A percentile compares a stretch with the other conserved stretches of the same genome.
phyloP scores from a whole-genome alignment of 2,797 vertebrate genomes.

The Merluccius polli region DNA sequence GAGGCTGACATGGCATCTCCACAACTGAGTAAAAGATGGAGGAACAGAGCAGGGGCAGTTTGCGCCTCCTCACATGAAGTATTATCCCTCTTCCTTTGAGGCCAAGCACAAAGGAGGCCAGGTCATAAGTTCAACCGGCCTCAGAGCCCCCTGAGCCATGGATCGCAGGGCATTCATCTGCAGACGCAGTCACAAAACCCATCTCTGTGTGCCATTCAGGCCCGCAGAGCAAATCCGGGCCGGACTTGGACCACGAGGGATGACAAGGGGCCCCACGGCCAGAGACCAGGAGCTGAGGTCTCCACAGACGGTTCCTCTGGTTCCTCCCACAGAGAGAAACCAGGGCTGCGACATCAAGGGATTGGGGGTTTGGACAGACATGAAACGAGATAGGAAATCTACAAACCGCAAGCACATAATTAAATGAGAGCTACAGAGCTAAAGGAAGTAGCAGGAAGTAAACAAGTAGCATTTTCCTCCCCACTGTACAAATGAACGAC shows the following conservation, averaged over 20 bases:
- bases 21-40: constrained; percentile 34
- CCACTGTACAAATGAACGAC: not conserved
- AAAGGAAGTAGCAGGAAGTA: not conserved
- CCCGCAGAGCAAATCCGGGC: constrained; percentile 41
- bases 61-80: constrained; percentile 38
- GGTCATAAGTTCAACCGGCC: constrained; percentile 72
- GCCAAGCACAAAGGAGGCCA: constrained; percentile 59
- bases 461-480: constrained; percentile 11
- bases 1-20: constrained; percentile 17
- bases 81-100: constrained; percentile 54
- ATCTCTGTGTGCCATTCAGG: constrained; percentile 46
- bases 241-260: constrained; percentile 5
- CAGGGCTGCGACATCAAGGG: constrained; percentile 43
- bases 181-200: constrained; percentile 47
- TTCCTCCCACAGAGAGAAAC: constrained; percentile 40
- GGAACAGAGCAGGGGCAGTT: constrained; percentile 39
- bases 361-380: constrained; percentile 27
- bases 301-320: constrained; percentile 41
- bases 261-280: constrained; percentile 30
- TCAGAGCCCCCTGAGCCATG: constrained; percentile 49
- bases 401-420: constrained; percentile 22
- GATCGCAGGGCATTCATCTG: constrained; percentile 61
- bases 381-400: constrained; percentile 28
- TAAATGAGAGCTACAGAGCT: constrained; percentile 26
- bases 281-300: constrained; percentile 34